A percentile compares a stretch with the other conserved stretches of the same genome.
Evolutionary conservation across 2,888 invertebrate genomes (phyloP).

Genomic region (Tetragnatha montana): DNA sequence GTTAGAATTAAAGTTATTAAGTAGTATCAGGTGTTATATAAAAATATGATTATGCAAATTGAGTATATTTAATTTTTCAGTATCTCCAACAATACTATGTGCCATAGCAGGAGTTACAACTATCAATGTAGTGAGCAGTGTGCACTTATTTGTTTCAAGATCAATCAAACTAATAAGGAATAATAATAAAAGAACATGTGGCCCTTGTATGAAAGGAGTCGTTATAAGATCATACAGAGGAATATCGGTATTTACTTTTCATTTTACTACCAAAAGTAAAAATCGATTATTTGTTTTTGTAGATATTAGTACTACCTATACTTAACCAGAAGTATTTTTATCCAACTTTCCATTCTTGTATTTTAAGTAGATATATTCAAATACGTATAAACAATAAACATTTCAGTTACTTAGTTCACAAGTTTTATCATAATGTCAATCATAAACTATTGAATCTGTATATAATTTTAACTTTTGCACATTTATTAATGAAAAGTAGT

Average conservation of each 20-base stretch:
- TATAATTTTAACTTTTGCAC: no score
- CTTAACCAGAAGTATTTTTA: no score
- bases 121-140: constrained; percentile 9
- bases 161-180: not conserved
- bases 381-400: no score
- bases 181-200: constrained; percentile 16
- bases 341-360: no score
- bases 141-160: constrained; percentile 19
- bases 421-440: no score
- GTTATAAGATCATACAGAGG: constrained; percentile 48
- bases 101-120: constrained; percentile 28
- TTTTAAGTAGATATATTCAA: no score
- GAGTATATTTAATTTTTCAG: constrained; percentile 21
- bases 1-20: no score
- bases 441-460: no score
- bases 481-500: no score
- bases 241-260: constrained; percentile 32
- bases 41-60: not conserved
- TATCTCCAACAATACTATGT: constrained; percentile 33
- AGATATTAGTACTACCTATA: not conserved
- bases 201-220: constrained; percentile 43
- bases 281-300: not conserved
- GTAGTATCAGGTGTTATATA: not conserved
- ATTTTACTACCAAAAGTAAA: no score
- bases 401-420: no score